These are phyloP conservation scores for Calliopum simillimum DNA, from an alignment of 2,888 invertebrate genomes.

Conservation along the genomic window DNA sequence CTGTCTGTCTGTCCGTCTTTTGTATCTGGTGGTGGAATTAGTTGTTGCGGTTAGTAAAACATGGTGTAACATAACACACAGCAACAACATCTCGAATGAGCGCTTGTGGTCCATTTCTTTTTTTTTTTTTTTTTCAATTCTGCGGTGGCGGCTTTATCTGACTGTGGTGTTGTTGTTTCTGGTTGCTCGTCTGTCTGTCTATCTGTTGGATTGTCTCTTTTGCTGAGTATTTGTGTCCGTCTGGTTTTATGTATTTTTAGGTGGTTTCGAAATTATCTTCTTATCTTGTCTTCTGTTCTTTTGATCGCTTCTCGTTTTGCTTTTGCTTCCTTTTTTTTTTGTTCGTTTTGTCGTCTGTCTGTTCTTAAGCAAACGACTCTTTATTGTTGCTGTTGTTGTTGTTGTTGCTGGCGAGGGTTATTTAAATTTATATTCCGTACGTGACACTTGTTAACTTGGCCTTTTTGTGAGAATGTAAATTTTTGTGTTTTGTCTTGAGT, in stretches of 20 bases:
- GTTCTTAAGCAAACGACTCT: neutral
- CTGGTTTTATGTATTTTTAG: slow-evolving; percentile 9
- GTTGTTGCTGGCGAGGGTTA: slow-evolving; percentile 17
- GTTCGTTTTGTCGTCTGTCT: neutral
- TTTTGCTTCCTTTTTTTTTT: neutral
- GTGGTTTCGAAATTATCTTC: slow-evolving; percentile 8
- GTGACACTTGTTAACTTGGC: slow-evolving; percentile 62
- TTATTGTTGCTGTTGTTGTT: slow-evolving; percentile 15
- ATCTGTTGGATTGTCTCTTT: neutral
- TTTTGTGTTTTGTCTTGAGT: neutral
- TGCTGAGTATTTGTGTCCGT: too few species aligned
- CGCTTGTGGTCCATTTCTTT: too few species aligned
- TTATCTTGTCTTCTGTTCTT: slow-evolving; percentile 31
- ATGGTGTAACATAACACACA: slow-evolving; percentile 55
- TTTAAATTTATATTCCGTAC: slow-evolving; percentile 59
- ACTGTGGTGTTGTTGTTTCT: too few species aligned
- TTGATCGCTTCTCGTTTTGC: neutral
- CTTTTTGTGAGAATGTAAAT: slow-evolving; percentile 28
- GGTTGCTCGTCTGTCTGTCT: slow-evolving; percentile 6
- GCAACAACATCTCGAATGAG: slow-evolving; percentile 24
- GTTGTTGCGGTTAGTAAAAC: slow-evolving; percentile 63
- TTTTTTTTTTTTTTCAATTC: too few species aligned
- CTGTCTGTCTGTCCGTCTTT: slow-evolving; percentile 24
- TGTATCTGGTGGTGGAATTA: slow-evolving; percentile 49
- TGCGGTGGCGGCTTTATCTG: too few species aligned